Conservation (phyloP, 2,888 invertebrate genomes). For the Sphaerophoria taeniata region DNA sequence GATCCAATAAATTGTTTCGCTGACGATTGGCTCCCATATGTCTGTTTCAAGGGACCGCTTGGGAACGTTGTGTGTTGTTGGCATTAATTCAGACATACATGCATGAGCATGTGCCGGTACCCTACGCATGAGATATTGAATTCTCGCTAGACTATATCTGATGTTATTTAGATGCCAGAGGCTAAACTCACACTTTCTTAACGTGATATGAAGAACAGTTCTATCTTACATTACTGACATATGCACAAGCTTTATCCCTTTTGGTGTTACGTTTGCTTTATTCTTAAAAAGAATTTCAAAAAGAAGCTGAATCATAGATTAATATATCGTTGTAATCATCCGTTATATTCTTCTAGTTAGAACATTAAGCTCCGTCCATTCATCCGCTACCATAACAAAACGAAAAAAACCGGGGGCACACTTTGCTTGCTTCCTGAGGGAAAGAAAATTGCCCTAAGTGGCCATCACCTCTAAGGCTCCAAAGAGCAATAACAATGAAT, state of each 20-base stretch:
- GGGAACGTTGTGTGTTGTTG: no score
- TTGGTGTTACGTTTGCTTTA: background rate
- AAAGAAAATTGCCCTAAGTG: conserved; percentile 70
- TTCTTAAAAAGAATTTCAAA: background rate
- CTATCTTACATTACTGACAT: background rate
- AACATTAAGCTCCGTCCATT: background rate
- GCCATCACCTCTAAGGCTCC: conserved; percentile 60
- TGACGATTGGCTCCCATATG: no score
- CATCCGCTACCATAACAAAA: background rate
- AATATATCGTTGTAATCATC: no score
- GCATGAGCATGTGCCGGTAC: conserved; percentile 32
- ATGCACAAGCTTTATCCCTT: background rate
- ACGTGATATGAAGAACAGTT: conserved; percentile 2
- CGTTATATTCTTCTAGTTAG: conserved; percentile 2
- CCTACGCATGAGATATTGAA: background rate
- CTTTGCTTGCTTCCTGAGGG: conserved; percentile 51
- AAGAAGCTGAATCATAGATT: background rate
- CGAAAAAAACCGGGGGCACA: background rate
- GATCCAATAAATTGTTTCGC: no score
- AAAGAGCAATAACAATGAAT: conserved; percentile 66
- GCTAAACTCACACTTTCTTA: conserved; percentile 32
- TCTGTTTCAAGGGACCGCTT: no score
- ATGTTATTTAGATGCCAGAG: conserved; percentile 31
- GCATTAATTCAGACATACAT: no score
- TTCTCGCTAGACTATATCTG: no score